Conservation (phyloP, 2,888 invertebrate species). For the Tuberolachnus salignus region DNA sequence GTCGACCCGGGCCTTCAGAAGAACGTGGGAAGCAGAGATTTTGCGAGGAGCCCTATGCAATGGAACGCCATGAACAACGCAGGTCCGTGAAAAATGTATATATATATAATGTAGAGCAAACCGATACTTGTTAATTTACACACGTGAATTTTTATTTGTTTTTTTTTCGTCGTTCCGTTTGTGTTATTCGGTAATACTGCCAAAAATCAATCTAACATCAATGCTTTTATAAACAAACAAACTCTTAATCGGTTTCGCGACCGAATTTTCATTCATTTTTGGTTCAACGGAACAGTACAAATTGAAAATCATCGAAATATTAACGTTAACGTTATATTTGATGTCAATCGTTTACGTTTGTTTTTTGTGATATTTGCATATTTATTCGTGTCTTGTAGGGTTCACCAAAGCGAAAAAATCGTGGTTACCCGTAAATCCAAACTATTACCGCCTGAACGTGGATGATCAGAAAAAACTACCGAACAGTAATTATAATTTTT, state of each 20-base stretch:
- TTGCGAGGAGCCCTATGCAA: conserved; percentile 47
- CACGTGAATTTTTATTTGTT: not conserved
- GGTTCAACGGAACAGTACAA: no score
- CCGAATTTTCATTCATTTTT: no score
- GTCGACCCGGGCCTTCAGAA: not conserved
- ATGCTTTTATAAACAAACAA: no score
- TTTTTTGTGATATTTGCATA: no score
- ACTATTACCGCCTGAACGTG: conserved; percentile 54
- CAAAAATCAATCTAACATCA: no score
- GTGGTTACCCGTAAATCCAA: conserved; percentile 57
- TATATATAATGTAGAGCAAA: no score
- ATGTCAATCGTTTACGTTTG: no score
- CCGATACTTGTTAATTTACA: not conserved
- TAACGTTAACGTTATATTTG: no score
- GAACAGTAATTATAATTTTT: conserved; percentile 53
- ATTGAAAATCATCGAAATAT: no score
- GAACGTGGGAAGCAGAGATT: conserved; percentile 66
- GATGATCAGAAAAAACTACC: conserved; percentile 37
- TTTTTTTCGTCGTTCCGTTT: no score
- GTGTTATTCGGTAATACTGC: no score
- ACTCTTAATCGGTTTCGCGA: no score
- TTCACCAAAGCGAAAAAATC: conserved; percentile 38
- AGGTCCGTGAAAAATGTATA: conserved; percentile 8
- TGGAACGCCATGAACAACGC: conserved; percentile 44
- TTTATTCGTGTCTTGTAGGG: conserved; percentile 10